phyloP scores from a whole-genome alignment of 2,797 vertebrate genomes.

The Acanthiza pusilla region DNA sequence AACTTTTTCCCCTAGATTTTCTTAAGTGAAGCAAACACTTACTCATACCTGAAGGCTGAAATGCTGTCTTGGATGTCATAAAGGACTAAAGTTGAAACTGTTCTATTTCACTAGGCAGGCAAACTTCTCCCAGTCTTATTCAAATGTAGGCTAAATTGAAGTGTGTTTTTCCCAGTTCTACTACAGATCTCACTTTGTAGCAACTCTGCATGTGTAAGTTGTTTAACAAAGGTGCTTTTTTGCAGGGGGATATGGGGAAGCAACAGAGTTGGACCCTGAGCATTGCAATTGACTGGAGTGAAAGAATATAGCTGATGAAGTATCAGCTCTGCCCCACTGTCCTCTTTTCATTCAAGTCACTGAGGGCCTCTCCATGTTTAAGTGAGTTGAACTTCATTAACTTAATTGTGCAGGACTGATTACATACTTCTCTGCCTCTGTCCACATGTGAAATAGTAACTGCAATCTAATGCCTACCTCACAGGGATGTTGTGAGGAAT shows the following conservation, averaged over 20 bases:
- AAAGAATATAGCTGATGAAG: neutral
- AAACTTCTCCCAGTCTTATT: neutral
- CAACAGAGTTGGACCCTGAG: neutral
- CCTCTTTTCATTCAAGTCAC: neutral
- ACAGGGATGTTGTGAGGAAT: constrained; percentile 45
- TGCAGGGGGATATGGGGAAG: neutral
- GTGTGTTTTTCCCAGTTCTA: neutral
- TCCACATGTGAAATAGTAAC: neutral
- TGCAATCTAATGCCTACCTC: neutral
- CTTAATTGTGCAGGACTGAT: neutral
- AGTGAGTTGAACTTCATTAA: neutral
- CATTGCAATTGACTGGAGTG: neutral
- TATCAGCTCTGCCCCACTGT: neutral
- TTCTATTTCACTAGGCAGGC: neutral
- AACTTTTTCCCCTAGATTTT: neutral
- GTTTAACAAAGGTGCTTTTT: neutral
- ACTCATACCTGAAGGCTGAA: neutral
- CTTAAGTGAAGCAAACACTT: neutral
- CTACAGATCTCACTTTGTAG: neutral
- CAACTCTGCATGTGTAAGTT: neutral
- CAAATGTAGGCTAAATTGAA: neutral
- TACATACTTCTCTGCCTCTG: neutral
- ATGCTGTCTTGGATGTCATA: neutral
- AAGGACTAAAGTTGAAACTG: neutral
- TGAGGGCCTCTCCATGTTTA: neutral